Base-by-base conservation (phyloP, 2,797 vertebrate species). In the Remorina albescens region DNA sequence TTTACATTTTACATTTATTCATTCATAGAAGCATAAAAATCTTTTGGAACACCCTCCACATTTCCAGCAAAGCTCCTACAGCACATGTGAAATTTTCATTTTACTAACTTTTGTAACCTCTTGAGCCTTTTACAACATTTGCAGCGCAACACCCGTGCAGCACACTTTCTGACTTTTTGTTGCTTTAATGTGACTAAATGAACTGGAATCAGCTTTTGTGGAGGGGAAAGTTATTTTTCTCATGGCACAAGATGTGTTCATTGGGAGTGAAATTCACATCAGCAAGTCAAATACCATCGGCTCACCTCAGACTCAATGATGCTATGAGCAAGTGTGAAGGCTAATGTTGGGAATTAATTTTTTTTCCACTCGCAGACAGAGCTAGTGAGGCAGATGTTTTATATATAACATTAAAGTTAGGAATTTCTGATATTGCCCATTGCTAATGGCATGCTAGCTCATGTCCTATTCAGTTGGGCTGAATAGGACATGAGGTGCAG, bases 1-100 rank as follows among this genome's bases (percentile, higher is more conserved):
- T 85, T 84, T 55, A 77, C 75, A 89, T 87, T 85, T 84, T 55
- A 77, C 75, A n/a, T n/a, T n/a, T n/a, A 78, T 75, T 76, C 61
- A 78, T 84, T 82, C 73, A 71, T 46, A 76, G 74, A 44, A 65
- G 66, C 56, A 65, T 73, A 69, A 67, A 21, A 51, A 57, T 73
- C 62, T 47, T 28, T 16, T 41, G 25, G 74, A 73, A 68, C 42
- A 58, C 32, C 58, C 50, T 70, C 42, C 15, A 2, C 56, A 26
- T 83, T 74, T 73, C 76, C 65, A 71, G 74, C 71, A 71, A 71
- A 69, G 72, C 71, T 50, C 51, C 68, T 21, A 47, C 25, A 73
- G 21, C 51, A 60, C 62, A 74, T 69, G 58, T 71, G 71, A 54
- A 76, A 36, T 47, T 54, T 75, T 64, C 34, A 71, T 26, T 66